Base-by-base conservation (phyloP, 2,888 invertebrate species). In the Ophonus ardosiacus region DNA sequence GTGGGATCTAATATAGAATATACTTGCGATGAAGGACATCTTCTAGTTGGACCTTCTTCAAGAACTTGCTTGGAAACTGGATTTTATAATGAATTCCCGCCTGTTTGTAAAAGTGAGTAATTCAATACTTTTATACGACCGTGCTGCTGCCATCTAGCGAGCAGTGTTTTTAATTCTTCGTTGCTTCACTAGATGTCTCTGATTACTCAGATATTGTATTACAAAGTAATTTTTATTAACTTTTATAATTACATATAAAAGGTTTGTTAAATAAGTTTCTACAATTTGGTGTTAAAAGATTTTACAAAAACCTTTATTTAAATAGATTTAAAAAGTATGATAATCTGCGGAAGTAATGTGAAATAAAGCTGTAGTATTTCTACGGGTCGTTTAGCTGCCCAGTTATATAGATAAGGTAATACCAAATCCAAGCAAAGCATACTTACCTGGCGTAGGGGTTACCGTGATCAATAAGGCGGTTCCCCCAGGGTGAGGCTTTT, bases 31-130 rank as follows among this genome's bases (percentile, higher is more conserved):
- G 94, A 95, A 13, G 98, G 98, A 0, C 97, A 97, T 89, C 92
- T 98, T 68, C 93, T 98, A 2, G 97, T 98, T 40, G 98, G 98
- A 0, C 97, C 98, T 0, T 93, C 95, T 0, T 94, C 94, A 6
- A 93, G 98, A 88, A 96, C 96, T 18, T 98, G 98, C 87, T 93
- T 97, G 63, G 96, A 97, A 86, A 98, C 97, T 5, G 98, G 98
- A 63, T 98, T 98, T 92, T 98, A 97, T 90, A 97, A 97, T 88
- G 98, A 98, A 90, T 98, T 97, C 89, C 97, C 98, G 40, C 98
- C 98, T 0, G 97, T 97, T 63, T 98, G 98, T 91, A 97, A 97
- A 94, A 95, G 98, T 98, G 92, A 95, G 95, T 92, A 24, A n/a
- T n/a, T 18, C 1, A 51, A 51, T 51, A 13, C 1, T 6, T 43